Evolutionary conservation across 1,140 invertebrate species (phyloP), one percentile per base, ranked within the genome.

Genomic region (Megalopta genalis): DNA sequence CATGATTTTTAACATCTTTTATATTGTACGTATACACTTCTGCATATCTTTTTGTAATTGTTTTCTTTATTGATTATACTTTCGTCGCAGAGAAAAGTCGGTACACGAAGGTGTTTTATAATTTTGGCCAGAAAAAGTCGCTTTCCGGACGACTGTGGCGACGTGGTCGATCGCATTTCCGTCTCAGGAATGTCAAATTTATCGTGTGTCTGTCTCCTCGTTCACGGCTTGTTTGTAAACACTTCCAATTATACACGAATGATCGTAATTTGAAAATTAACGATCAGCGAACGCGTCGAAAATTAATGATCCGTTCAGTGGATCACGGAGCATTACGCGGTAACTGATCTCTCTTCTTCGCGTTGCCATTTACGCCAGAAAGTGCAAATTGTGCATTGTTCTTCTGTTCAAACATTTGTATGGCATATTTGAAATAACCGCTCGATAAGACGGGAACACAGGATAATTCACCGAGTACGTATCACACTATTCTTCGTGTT

Each of bases 121-220:
- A 32, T 32, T 32, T 32, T 32, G 4, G 32, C 32, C 32, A 32
- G 1, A 9, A 46, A 46, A 46, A 46, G 42, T 46, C 42, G 42
- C 12, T 12, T 46, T 14, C 10, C 10, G 9, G 42, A 46, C 42
- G 42, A 46, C 42, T 46, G 42, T 46, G 42, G 42, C 42, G 42
- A 12, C 37, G 21, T 18, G 37, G 42, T 12, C 42, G 42, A 46
- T 14, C 12, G 10, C 62, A 62, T 70, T 16, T 27, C 21, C 27
- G 4, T 69, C 42, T 63, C 0, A 37, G 32, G 54, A 64, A 64
- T 72, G 46, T 78, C 68, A 72, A 72, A 37, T 72, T 72, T 78
- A 65, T 63, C 62, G 23, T 52, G 54, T 7, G 2, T 4, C 32
- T 32, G 1, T 32, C 32, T 32, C 4, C 4, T 4, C 32, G 0